Base-by-base conservation (phyloP, 2,113 vertebrate species). In the Leptocoma aspasia region DNA sequence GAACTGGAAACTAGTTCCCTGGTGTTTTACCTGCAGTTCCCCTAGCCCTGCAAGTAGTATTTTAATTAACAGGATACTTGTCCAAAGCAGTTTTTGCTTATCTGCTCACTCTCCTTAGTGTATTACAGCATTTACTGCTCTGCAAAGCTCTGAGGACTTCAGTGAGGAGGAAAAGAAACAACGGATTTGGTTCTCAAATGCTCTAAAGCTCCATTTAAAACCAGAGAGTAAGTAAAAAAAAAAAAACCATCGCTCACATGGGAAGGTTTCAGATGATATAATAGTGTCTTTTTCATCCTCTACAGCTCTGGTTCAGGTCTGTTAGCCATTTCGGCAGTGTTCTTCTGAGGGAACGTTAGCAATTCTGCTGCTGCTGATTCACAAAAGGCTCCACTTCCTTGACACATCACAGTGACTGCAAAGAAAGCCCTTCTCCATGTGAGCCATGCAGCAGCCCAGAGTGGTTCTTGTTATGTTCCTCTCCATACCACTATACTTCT, bases 381-480 rank as follows among this genome's bases (percentile, higher is more conserved):
- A 68, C 82, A 89, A 52, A 93, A 95, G 64, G n/a, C 82, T 88
- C 76, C 56, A 71, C 93, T 96, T 97, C 90, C 94, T 94, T 95
- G 94, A 96, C 49, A 86, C 88, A 95, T 80, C 57, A 2, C 94
- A 94, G 88, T 64, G 76, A 75, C 60, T 95, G 82, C 65, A 60
- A 68, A 93, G 90, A 86, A 92, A 93, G 64, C 64, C 69, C 65
- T 53, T 86, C 85, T 95, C 64, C 44, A 13, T 64, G 84, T 92
- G 79, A 86, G 88, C 90, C 64, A 52, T 18, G 79, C 80, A 90
- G 69, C 76, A 84, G 52, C 86, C 90, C 76, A 86, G 83, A 92
- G 92, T 96, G 95, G 39, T 95, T 96, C 93, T 96, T 63, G 78
- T 96, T 96, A 96, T 8, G 82, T 23, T 89, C 82, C 41, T 73